Percentiles rank a stretch among this genome's conserved stretches.
Evolutionary conservation across 2,113 vertebrate species (phyloP).

Genomic region (Aleadryas rufinucha): DNA sequence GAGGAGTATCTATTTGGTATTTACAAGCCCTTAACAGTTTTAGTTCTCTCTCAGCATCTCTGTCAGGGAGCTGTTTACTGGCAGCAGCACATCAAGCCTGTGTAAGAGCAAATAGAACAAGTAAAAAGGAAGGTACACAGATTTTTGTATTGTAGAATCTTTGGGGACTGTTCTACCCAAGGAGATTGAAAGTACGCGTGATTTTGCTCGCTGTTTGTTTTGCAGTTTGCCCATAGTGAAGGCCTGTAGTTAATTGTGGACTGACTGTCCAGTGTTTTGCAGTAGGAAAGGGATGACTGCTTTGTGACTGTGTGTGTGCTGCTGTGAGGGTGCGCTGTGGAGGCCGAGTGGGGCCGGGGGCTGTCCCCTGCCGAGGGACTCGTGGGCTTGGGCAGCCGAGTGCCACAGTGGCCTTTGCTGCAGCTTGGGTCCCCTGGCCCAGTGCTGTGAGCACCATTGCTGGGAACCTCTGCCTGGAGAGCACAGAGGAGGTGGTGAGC

Average conservation of each 20-base stretch:
- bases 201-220: neutral
- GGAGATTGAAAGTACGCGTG: fast-evolving
- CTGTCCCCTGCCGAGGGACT: neutral
- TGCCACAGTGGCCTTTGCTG: neutral
- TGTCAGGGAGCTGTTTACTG: neutral
- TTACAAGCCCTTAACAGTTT: conserved; percentile 48
- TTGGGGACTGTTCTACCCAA: neutral
- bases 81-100: neutral
- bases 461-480: neutral
- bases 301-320: neutral
- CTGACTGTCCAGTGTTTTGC: neutral
- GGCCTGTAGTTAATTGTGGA: neutral
- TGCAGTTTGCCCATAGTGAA: neutral
- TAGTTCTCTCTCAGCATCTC: conserved; percentile 9
- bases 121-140: neutral
- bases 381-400: fast-evolving
- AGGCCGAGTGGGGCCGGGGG: fast-evolving
- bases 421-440: neutral
- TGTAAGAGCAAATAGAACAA: neutral
- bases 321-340: neutral
- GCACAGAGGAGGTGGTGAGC: fast-evolving
- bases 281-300: fast-evolving
- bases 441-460: fast-evolving
- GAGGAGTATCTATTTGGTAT: conserved; percentile 51
- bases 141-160: neutral